Evolutionary conservation across 2,113 vertebrate genomes (phyloP).

Genomic region (Ondatra zibethicus): DNA sequence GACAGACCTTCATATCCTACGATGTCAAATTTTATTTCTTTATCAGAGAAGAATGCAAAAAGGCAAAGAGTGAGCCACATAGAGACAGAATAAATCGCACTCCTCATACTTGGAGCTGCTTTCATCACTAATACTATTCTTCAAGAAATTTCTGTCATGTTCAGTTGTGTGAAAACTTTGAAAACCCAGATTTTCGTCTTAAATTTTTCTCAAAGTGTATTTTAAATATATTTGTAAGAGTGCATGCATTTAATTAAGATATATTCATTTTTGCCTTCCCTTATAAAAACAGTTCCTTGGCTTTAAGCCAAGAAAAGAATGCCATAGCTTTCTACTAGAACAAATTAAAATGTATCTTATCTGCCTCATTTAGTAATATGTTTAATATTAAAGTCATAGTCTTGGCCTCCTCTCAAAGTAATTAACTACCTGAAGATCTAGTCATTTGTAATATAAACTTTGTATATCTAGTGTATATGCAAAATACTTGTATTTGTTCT

Average conservation of each 20-base stretch:
- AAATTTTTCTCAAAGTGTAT: background rate
- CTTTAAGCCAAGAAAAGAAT: background rate
- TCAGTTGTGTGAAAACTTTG: background rate
- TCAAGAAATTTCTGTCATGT: background rate
- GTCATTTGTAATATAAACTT: background rate
- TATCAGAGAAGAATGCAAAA: background rate
- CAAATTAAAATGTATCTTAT: slow-evolving; percentile 20
- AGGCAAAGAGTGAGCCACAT: background rate
- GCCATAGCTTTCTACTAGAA: background rate
- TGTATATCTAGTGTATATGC: background rate
- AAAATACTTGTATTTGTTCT: background rate
- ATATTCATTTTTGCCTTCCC: background rate
- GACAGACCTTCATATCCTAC: background rate
- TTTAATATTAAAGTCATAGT: background rate
- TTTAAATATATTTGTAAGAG: background rate
- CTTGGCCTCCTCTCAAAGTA: background rate
- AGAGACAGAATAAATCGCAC: background rate
- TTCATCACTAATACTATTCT: background rate
- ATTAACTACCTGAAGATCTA: background rate
- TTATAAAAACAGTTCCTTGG: background rate
- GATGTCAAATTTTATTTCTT: background rate
- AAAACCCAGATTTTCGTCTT: slow-evolving; percentile 20
- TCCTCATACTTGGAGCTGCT: background rate
- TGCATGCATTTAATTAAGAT: background rate
- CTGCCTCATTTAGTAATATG: slow-evolving; percentile 14